Conservation (phyloP, 2,797 vertebrate genomes). For the Leptoclinus maculatus region DNA sequence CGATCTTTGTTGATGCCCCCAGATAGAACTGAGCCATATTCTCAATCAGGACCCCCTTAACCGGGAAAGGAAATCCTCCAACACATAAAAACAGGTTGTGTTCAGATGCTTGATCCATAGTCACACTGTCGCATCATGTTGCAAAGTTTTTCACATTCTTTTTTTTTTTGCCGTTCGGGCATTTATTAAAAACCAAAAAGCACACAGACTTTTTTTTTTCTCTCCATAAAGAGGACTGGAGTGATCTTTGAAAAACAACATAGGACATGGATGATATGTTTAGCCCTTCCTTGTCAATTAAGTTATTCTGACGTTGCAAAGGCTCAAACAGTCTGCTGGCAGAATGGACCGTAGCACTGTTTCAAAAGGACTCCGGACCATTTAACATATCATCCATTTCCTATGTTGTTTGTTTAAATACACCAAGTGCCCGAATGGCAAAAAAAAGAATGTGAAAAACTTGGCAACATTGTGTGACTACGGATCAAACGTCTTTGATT, state of each 20-base stretch:
- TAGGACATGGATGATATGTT: not conserved
- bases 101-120: not conserved
- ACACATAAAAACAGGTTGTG: slow-evolving; percentile 19
- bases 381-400: slow-evolving; percentile 1
- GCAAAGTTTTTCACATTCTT: not conserved
- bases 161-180: not conserved
- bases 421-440: no score
- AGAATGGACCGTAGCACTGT: slow-evolving; percentile 43
- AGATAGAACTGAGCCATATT: not conserved
- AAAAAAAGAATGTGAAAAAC: no score
- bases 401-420: no score
- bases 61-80: not conserved
- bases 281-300: not conserved
- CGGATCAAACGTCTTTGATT: not conserved
- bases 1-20: not conserved
- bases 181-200: slow-evolving; percentile 14
- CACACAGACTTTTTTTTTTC: not conserved
- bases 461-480: no score
- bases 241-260: not conserved
- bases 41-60: not conserved
- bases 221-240: not conserved
- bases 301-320: not conserved
- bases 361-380: slow-evolving; percentile 49
- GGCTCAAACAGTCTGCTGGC: not conserved
- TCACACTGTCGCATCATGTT: slow-evolving; percentile 9